Percentiles rank a stretch among this genome's conserved stretches.
Conservation (phyloP, 2,888 invertebrate species). For the Nomada fucata region DNA sequence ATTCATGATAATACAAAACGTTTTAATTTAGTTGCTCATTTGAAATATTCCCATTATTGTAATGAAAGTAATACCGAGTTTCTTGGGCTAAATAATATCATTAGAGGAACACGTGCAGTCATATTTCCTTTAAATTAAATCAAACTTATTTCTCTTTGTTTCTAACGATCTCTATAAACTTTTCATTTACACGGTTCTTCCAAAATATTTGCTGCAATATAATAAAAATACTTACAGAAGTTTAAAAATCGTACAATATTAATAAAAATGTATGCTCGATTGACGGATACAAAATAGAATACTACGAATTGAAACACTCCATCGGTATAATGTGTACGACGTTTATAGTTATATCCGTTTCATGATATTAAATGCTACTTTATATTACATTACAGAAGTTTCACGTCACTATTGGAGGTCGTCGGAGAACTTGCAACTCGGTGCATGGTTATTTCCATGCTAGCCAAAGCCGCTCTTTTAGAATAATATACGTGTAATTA, state of each 20-base stretch:
- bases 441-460: slow-evolving; percentile 24
- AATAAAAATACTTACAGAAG: too few species aligned
- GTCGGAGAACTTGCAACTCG: slow-evolving; percentile 5
- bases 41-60: neutral
- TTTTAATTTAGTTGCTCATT: slow-evolving; percentile 1
- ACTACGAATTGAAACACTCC: too few species aligned
- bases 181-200: too few species aligned
- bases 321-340: too few species aligned
- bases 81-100: neutral
- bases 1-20: slow-evolving; percentile 5
- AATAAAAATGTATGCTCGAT: too few species aligned
- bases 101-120: neutral
- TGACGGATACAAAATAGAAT: too few species aligned
- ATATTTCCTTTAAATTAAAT: too few species aligned
- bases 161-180: too few species aligned
- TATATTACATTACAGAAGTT: neutral
- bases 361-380: neutral
- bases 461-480: slow-evolving; percentile 8
- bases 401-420: neutral
- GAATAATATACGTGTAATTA: slow-evolving; percentile 60
- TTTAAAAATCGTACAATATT: too few species aligned
- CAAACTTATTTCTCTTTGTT: too few species aligned
- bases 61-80: neutral
- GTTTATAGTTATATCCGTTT: neutral
- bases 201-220: too few species aligned